These are phyloP conservation scores for Cherax destructor DNA, from an alignment of 1,140 invertebrate genomes.

Conservation along the genomic window DNA sequence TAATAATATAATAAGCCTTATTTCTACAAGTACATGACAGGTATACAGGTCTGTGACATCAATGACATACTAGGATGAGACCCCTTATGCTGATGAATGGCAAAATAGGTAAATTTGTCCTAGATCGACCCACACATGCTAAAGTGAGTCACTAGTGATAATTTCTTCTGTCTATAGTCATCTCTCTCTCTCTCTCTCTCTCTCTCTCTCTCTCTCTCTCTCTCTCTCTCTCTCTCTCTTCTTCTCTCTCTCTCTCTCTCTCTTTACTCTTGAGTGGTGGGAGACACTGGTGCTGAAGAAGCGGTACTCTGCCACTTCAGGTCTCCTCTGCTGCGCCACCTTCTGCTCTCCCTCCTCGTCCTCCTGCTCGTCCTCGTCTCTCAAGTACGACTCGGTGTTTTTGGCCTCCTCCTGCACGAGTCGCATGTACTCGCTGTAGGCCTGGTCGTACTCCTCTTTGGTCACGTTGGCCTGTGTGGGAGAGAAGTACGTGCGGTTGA, in stretches of 20 bases:
- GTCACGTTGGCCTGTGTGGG: conserved; percentile 38
- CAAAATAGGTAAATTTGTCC: too few species aligned
- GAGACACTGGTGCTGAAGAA: conserved; percentile 37
- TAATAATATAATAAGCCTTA: too few species aligned
- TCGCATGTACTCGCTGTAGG: conserved; percentile 42
- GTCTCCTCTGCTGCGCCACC: neutral
- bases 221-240: conserved; percentile 9
- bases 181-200: neutral
- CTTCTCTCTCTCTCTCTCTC: neutral
- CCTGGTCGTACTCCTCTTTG: conserved; percentile 42
- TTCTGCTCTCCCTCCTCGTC: conserved; percentile 12
- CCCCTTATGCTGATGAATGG: too few species aligned
- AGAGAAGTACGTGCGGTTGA: neutral
- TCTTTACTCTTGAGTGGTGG: neutral
- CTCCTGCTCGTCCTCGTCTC: conserved; percentile 28
- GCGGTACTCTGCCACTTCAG: conserved; percentile 1
- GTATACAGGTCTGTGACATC: too few species aligned
- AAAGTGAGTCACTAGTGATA: too few species aligned
- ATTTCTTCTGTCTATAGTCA: too few species aligned
- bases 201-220: neutral
- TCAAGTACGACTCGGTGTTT: conserved; percentile 4
- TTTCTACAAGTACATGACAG: too few species aligned
- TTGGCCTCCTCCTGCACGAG: conserved; percentile 30
- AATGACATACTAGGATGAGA: too few species aligned
- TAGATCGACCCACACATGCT: too few species aligned